Base-by-base conservation (phyloP, 2,888 invertebrate genomes). In the Chrysina gloriosa region DNA sequence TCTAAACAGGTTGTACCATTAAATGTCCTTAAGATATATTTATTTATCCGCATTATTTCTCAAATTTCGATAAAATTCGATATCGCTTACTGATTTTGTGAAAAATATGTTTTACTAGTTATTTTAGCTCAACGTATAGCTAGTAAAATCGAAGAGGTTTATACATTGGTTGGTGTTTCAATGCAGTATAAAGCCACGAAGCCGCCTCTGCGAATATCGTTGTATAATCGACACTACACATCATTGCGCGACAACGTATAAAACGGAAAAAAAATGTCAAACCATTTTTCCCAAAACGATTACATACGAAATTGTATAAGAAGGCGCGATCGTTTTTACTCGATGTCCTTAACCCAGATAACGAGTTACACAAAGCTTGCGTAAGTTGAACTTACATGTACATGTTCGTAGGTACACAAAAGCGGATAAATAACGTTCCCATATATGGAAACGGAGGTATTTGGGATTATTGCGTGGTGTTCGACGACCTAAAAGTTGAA, bases 261-360 rank as follows among this genome's bases (percentile, higher is more conserved):
- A 31, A 31, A 31, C 7, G n/a, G 31, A 9, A 31, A 31, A 7
- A 31, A 5, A 45, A 45, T 21, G 2, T n/a, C 16, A 21, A 45
- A 19, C 45, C 7, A 21, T 45, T 45, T 19, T 45, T 16, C 21
- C 45, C 3, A 21, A 19, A 45, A 7, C 45, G 19, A 19, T 45
- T 21, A 19, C 14, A 39, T 25, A 23, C 25, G 16, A 25, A 42
- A 25, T 58, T 58, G 42, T 58, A 27, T 58, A 58, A 58, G 56
- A 21, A 1, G 11, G 25, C 19, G 11, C 14, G 39, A 39, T 39
- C n/a, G 11, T 56, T 65, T 65, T 56, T 56, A 65, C 65, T 21
- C 7, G 54, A 19, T 56, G 65, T 54, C 65, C 65, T 65, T 65
- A 65, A 65, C 65, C 65, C 31, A 65, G 54, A 56, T 65, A 56